Evolutionary conservation across 2,888 invertebrate species (phyloP), one percentile per base, ranked within the genome.

Genomic region (Pharmacophagus antenor): DNA sequence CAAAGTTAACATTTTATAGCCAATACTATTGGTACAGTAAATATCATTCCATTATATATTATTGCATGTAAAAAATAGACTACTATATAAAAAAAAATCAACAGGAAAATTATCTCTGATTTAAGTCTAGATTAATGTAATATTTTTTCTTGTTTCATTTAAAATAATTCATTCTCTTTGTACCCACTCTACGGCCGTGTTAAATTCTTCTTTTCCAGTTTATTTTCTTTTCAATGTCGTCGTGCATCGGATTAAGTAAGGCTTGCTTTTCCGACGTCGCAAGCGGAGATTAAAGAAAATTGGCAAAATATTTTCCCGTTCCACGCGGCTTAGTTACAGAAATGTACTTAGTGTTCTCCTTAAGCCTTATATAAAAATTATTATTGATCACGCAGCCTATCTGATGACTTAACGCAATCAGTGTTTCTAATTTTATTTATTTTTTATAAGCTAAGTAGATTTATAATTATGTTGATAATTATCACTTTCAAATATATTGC

Each of bases 181-280:
- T 20, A 44, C 10, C n/a, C 8, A 20, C n/a, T n/a, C 42, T 44
- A 10, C 2, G 20, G 18, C n/a, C 42, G 18, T 20, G 42, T 18
- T 44, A 20, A 44, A 20, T 18, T 2, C 22, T 64, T 66, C 61
- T 61, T 62, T 62, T 70, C 63, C 69, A 71, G 69, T 76, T 74
- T 72, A 71, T 69, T 74, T 71, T 71, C 72, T 73, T 72, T 69
- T 71, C 69, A 64, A 61, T 67, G 69, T 65, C 71, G 73, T 70
- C 70, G 70, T 70, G 70, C 70, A 73, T 64, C 63, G 74, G 76
- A 80, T 80, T 80, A 80, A 76, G 73, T 71, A 70, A 62, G 62
- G 58, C 66, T 64, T 67, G 70, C 68, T 72, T 70, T 59, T 70
- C 70, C 72, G 63, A 71, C 68, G 71, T 74, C 68, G 65, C 67